Percentiles rank a stretch among this genome's conserved stretches.
Evolutionary conservation across 1,140 invertebrate genomes (phyloP).

Genomic region (Caligus rogercresseyi): DNA sequence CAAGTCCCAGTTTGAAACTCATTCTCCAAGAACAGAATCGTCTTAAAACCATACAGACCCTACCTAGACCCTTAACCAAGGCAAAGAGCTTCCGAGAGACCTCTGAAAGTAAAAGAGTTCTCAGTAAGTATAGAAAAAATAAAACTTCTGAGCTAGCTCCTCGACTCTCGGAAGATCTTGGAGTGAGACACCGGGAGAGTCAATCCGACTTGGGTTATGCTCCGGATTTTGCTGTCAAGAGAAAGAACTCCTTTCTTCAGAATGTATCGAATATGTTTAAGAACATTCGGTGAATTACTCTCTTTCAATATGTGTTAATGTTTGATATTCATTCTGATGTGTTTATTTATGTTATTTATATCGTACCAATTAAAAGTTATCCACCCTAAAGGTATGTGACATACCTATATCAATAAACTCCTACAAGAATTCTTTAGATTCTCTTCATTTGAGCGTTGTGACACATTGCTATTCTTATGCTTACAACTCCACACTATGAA

Average conservation of each 20-base stretch:
- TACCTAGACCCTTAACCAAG: neutral
- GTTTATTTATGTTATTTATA: too few relatives aligned
- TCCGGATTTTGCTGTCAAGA: neutral
- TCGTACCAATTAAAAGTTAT: too few relatives aligned
- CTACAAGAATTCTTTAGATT: too few relatives aligned
- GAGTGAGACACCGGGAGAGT: too few relatives aligned
- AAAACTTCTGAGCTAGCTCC: conserved; percentile 6
- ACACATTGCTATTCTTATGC: too few relatives aligned
- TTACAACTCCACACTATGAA: too few relatives aligned
- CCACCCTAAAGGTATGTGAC: too few relatives aligned
- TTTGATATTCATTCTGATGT: too few relatives aligned
- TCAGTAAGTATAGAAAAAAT: conserved; percentile 6
- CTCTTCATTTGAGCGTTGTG: too few relatives aligned
- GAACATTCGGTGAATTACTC: conserved; percentile 16
- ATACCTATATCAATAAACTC: too few relatives aligned
- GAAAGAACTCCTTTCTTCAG: conserved; percentile 8
- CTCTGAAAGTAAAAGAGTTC: neutral
- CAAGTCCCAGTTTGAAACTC: conserved; percentile 5
- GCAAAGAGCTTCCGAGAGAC: conserved; percentile 4
- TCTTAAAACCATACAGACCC: neutral
- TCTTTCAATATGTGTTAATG: too few relatives aligned
- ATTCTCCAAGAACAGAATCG: conserved; percentile 10
- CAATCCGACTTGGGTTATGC: neutral
- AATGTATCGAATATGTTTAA: conserved; percentile 10
- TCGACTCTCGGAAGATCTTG: too few relatives aligned